phyloP scores from a whole-genome alignment of 2,113 vertebrate genomes.

The Myiozetetes cayanensis region DNA sequence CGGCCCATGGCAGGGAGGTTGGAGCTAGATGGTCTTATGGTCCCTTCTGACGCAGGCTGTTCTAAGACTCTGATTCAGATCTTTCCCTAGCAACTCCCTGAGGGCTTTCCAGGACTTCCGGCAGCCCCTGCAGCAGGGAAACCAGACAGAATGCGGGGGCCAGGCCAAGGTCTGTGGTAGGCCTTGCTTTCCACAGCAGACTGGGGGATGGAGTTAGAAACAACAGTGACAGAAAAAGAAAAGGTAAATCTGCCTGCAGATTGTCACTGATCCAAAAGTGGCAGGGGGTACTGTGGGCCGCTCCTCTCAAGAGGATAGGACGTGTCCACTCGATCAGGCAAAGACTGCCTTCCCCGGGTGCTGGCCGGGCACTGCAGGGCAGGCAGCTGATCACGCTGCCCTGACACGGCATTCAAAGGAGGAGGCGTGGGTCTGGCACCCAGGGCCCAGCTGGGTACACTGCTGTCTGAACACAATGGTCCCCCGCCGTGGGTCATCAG shows the following conservation, averaged over 20 bases:
- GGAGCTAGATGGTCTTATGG: not conserved
- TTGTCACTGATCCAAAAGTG: accelerated
- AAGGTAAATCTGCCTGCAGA: not conserved
- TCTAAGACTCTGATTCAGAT: not conserved
- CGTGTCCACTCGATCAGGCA: accelerated
- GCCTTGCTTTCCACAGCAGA: not conserved
- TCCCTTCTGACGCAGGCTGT: not conserved
- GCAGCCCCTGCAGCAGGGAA: not conserved
- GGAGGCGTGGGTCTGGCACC: accelerated
- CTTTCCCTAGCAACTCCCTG: not conserved
- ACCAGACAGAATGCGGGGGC: not conserved
- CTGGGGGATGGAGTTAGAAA: not conserved
- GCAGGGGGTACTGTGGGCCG: accelerated
- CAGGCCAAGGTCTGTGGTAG: accelerated
- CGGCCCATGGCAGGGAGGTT: not conserved
- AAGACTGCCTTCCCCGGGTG: accelerated
- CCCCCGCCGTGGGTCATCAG: accelerated
- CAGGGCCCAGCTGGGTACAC: accelerated
- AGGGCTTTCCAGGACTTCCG: not conserved
- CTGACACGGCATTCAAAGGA: accelerated
- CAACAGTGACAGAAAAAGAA: not conserved
- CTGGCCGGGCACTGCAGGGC: accelerated
- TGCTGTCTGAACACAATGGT: accelerated
- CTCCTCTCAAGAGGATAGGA: not conserved
- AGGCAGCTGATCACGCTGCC: accelerated